Conservation (phyloP, 1,140 invertebrate genomes). For the Dendrolimus kikuchii region DNA sequence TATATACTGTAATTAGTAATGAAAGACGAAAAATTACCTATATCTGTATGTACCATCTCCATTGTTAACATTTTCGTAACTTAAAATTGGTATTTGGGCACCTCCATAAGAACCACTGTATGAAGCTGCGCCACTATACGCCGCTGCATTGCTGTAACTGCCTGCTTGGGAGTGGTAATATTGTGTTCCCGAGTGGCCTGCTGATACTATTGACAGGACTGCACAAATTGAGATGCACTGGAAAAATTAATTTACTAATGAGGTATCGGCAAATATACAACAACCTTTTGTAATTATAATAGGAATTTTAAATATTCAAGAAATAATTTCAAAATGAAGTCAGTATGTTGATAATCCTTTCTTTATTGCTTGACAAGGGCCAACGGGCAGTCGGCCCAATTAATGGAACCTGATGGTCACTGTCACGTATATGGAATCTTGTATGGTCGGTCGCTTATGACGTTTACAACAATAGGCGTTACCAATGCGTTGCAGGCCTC, state of each 20-base stretch:
- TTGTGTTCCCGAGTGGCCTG: constrained; percentile 13
- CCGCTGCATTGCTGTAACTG: constrained; percentile 9
- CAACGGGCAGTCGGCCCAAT: too few species aligned
- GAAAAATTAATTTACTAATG: not conserved
- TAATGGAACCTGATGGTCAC: too few species aligned
- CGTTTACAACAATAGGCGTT: too few species aligned
- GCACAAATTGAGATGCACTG: constrained; percentile 14
- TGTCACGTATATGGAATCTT: too few species aligned
- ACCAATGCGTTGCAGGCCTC: too few species aligned
- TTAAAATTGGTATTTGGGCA: constrained; percentile 55
- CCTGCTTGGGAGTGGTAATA: constrained; percentile 4
- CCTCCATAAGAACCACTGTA: constrained; percentile 23
- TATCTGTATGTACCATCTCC: constrained; percentile 68
- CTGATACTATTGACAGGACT: constrained; percentile 14
- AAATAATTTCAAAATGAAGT: too few species aligned
- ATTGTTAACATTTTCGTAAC: constrained; percentile 66
- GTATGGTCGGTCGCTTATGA: too few species aligned
- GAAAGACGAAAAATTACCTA: constrained; percentile 19
- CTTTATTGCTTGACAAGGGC: too few species aligned
- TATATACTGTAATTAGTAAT: too few species aligned
- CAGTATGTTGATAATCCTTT: too few species aligned
- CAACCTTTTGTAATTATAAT: not conserved
- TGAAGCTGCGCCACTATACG: constrained; percentile 3
- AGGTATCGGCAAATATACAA: not conserved
- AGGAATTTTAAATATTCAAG: not conserved